Evolutionary conservation across 1,140 invertebrate genomes (phyloP), one percentile per base, ranked within the genome.

Genomic region (Hylaeus anthracinus): DNA sequence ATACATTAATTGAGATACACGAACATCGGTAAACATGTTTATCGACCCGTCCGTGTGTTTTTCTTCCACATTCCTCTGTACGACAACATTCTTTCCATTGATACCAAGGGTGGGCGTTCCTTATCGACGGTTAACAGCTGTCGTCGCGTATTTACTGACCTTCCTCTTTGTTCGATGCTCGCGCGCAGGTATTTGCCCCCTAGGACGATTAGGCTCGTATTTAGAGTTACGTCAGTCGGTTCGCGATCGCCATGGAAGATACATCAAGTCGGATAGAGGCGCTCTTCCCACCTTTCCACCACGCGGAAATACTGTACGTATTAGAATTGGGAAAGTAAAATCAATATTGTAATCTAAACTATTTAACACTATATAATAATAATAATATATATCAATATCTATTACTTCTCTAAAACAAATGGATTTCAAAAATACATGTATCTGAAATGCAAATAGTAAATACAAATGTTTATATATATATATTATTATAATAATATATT

Each of bases 21-120:
- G 58, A 66, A 75, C 65, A 53, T 70, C 66, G 82, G 80, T 85
- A 80, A 85, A 85, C 76, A 75, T 83, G 72, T 85, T 85, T 85
- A 83, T 85, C 81, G 51, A 15, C 3, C 37, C 53, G 56, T 82
- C 56, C 73, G 61, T 82, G 73, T 67, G 43, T n/a, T 37, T 63
- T 51, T 15, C 75, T 39, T 37, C 60, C 26, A 26, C 45, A n/a
- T 63, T 45, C 58, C 37, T 43, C 79, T 64, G 56, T 43, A 58
- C 53, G 15, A 65, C 82, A 53, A 80, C 71, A 75, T 79, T 80
- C 83, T 75, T 75, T 83, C 76, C 55, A 45, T 43, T 15, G 15
- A 45, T 15, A 39, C 58, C 56, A 56, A 48, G 58, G 69, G 60
- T 56, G 56, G 69, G 55, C 69, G 51, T 73, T 73, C 80, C 83